Evolutionary conservation across 1,140 invertebrate genomes (phyloP), one percentile per base, ranked within the genome.

Genomic region (Trachymyrmex septentrionalis): DNA sequence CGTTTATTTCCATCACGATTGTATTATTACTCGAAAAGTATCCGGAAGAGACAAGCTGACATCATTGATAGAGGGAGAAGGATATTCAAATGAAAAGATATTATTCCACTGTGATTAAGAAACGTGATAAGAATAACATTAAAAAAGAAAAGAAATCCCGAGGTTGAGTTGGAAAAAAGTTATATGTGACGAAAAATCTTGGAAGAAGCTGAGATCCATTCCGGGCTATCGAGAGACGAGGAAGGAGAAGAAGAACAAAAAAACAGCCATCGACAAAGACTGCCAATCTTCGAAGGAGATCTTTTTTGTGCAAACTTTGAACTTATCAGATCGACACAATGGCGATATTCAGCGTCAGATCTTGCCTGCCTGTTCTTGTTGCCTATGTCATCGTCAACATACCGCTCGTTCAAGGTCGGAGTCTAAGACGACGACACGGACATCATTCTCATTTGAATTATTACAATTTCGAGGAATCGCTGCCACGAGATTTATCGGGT

Each of bases 251-350:
- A 30, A 66, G 10, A 67, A 21, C 2, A 21, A 73, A 21, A 73
- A 30, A 34, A 50, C 30, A 9, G 3, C 6, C n/a, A 50, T 44
- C 24, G n/a, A 67, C 53, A 78, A 78, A 67, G 61, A 48, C 2
- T 50, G 38, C 38, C 12, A 59, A 78, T 12, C 21, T 78, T 34
- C 44, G 38, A 12, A 24, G 14, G 14, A 19, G 10, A n/a, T 30
- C 21, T 72, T 81, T 72, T 81, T 59, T 21, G 16, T 4, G 53
- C 16, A 55, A 21, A n/a, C 48, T 34, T 73, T 10, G 5, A 12
- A 21, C n/a, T 21, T 55, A n/a, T n/a, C 5, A 72, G 2, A 72
- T 48, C 24, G 12, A 48, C 27, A 72, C 9, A 84, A 84, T 84
- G 80, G 27, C 38, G 55, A 10, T 59, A 61, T 30, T 73, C 34